These are phyloP conservation scores for Clamator glandarius DNA, from an alignment of 2,797 vertebrate species.

Conservation along the genomic window DNA sequence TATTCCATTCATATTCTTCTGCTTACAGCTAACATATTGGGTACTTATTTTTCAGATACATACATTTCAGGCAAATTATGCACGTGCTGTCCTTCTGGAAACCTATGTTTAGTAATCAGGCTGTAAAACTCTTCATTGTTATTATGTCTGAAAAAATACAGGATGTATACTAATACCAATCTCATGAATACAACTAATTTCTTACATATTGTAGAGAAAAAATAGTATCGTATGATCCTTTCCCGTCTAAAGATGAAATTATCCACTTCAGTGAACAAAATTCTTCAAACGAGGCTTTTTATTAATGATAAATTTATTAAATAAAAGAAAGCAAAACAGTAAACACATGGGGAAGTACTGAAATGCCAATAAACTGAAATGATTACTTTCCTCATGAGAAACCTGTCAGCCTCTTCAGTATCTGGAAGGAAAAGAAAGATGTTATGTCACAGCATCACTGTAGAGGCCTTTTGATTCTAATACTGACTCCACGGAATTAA, in stretches of 20 bases:
- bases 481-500: background rate
- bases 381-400: background rate
- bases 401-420: background rate
- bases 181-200: background rate
- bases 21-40: background rate
- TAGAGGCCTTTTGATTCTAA: background rate
- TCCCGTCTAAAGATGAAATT: background rate
- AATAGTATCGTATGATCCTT: background rate
- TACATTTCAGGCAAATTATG: background rate
- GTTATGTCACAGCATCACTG: background rate
- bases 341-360: background rate
- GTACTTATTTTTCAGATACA: background rate
- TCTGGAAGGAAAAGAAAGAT: background rate
- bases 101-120: background rate
- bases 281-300: background rate
- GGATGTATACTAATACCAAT: background rate
- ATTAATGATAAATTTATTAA: background rate
- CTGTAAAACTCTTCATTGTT: background rate
- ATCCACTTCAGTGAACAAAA: background rate
- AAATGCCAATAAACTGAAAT: background rate
- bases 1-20: background rate
- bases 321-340: background rate
- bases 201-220: background rate
- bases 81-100: background rate
- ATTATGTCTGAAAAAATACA: background rate